A percentile compares a stretch with the other conserved stretches of the same genome.
phyloP scores from a whole-genome alignment of 2,888 invertebrate species.

The Mesochorus sp. region DNA sequence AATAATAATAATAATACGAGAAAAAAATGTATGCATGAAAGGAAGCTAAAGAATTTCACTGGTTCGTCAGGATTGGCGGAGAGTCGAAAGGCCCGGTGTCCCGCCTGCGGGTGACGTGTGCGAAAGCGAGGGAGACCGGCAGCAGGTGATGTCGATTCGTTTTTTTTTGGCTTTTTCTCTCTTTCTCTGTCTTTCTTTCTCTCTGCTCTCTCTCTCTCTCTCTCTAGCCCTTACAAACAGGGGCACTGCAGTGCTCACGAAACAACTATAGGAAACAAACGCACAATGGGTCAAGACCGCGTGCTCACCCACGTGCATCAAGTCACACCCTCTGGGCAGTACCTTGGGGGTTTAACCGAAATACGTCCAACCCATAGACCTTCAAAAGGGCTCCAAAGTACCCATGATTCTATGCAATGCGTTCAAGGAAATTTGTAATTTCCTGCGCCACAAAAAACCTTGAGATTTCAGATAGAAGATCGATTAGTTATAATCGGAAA shows the following conservation, averaged over 20 bases:
- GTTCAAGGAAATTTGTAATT: too few relatives aligned
- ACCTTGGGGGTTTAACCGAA: slow-evolving; percentile 47
- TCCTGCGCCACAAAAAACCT: too few relatives aligned
- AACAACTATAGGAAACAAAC: slow-evolving; percentile 36
- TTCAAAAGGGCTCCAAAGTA: slow-evolving; percentile 16
- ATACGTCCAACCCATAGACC: slow-evolving; percentile 47
- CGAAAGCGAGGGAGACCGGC: slow-evolving; percentile 61
- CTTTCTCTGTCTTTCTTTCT: too few relatives aligned
- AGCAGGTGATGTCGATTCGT: slow-evolving; percentile 74
- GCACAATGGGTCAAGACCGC: slow-evolving; percentile 49
- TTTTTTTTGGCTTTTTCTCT: slow-evolving; percentile 40
- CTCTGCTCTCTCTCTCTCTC: too few relatives aligned
- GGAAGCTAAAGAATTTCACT: slow-evolving; percentile 56
- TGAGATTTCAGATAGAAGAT: too few relatives aligned
- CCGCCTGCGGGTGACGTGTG: slow-evolving; percentile 76
- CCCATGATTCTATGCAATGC: not conserved
- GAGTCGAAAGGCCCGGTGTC: slow-evolving; percentile 69
- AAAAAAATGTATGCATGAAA: slow-evolving; percentile 36
- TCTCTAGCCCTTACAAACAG: slow-evolving; percentile 54
- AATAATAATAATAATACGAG: slow-evolving; percentile 7
- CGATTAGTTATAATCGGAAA: too few relatives aligned
- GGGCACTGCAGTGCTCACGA: not conserved
- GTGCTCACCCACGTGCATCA: slow-evolving; percentile 58
- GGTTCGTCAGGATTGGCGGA: slow-evolving; percentile 66
- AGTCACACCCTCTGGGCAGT: slow-evolving; percentile 60